Base-by-base conservation (phyloP, 2,113 vertebrate genomes). In the Potamarius usumacintae region DNA sequence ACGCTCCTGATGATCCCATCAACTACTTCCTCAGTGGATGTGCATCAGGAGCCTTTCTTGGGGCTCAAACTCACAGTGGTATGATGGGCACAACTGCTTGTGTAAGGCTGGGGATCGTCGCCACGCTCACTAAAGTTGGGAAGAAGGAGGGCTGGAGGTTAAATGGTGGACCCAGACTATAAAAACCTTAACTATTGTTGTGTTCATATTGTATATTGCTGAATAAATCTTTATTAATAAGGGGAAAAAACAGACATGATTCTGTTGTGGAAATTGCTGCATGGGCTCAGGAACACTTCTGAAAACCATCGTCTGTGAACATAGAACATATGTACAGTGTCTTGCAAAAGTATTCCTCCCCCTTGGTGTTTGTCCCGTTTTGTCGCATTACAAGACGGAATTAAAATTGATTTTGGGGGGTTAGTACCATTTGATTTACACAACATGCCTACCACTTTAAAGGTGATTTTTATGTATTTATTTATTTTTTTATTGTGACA, bases 11-110 rank as follows among this genome's bases (percentile, higher is more conserved):
- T 0, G 96, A 97, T 86, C 97, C 97, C 0, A 48, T 96, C 62
- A 97, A 99, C 92, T 99, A 98, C 89, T 98, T 99, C 58, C 86
- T 97, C 0, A 98, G 98, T 0, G 98, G 98, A 79, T 99, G 98
- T 0, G 92, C 95, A 0, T 95, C 97, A 0, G 98, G 98, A 42
- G 91, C 95, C 71, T 90, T 96, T 84, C 77, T 99, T 4, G 98
- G 98, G 85, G 96, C 92, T 0, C 95, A 95, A 88, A 95, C 95
- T 81, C 97, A 95, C 95, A 99, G 90, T 91, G 95, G 95, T 15
- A 86, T 92, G 30, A 95, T 95, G 0, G 97, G 96, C 0, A 94
- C 95, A 0, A 52, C 91, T 0, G 93, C 95, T 0, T 99, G 97
- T 86, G 7, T 96, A 8, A 94, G 92, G 42, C 79, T 98, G 3